Evolutionary conservation across 2,888 invertebrate species (phyloP).

Genomic region (Falcaria lacertinaria): DNA sequence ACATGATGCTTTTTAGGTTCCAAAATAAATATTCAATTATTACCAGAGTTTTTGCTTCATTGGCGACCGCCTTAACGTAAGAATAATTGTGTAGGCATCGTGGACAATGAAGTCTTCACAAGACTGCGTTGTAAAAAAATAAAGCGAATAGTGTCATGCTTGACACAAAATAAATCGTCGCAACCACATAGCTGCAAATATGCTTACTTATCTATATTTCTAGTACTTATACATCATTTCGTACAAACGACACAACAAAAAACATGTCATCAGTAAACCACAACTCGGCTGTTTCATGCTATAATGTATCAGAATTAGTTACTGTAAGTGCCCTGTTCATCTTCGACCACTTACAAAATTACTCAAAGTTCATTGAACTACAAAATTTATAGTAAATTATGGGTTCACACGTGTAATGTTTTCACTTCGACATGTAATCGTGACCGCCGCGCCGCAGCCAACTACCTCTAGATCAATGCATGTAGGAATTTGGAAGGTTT

Average conservation of each 20-base stretch:
- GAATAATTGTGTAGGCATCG: neutral
- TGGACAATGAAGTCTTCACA: neutral
- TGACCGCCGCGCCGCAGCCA: conserved; percentile 60
- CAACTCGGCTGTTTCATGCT: conserved; percentile 48
- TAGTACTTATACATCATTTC: neutral
- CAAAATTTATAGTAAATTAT: conserved; percentile 70
- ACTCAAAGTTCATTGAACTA: conserved; percentile 68
- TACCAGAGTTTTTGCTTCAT: neutral
- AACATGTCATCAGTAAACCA: conserved; percentile 54
- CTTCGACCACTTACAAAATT: conserved; percentile 62
- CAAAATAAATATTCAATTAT: neutral
- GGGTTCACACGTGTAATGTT: conserved; percentile 74
- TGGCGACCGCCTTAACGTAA: neutral
- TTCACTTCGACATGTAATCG: conserved; percentile 66
- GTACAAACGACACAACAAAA: conserved; percentile 20
- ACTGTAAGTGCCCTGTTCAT: conserved; percentile 53
- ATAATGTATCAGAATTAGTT: conserved; percentile 54
- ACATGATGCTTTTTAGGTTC: neutral
- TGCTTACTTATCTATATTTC: no score
- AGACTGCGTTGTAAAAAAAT: neutral
- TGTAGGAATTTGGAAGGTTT: conserved; percentile 58
- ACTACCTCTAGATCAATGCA: conserved; percentile 61
- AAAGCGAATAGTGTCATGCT: no score
- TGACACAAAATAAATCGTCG: no score
- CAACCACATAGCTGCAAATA: neutral